Percentiles rank a stretch among this genome's conserved stretches.
Conservation (phyloP, 2,888 invertebrate species). For the Diloba caeruleocephala region DNA sequence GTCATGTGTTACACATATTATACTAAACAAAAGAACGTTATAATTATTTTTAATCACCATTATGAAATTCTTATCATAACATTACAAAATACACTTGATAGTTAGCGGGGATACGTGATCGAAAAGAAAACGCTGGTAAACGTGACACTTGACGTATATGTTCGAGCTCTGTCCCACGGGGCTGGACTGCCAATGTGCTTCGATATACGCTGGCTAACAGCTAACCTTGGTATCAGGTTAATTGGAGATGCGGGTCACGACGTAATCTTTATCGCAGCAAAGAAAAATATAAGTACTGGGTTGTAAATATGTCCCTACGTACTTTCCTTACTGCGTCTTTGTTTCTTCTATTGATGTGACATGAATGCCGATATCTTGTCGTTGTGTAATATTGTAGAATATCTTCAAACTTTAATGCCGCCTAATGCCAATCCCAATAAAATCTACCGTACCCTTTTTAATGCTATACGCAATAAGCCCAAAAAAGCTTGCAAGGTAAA, state of each 20-base stretch:
- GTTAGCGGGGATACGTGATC: constrained; percentile 43
- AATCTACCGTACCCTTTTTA: too few species aligned
- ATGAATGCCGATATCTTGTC: neutral
- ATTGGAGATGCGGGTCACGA: constrained; percentile 42
- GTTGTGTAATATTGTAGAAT: constrained; percentile 1
- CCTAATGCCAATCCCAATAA: too few species aligned
- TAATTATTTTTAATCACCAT: constrained; percentile 20
- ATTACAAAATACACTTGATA: constrained; percentile 52
- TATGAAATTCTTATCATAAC: constrained; percentile 43
- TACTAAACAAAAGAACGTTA: too few species aligned
- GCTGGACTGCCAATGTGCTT: constrained; percentile 21
- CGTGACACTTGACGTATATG: constrained; percentile 37
- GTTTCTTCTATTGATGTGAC: neutral
- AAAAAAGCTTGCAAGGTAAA: too few species aligned
- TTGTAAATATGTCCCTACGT: constrained; percentile 23
- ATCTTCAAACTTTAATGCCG: too few species aligned
- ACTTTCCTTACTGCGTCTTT: constrained; percentile 8
- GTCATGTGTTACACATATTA: too few species aligned
- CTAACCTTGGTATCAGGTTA: constrained; percentile 32
- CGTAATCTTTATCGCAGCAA: constrained; percentile 20
- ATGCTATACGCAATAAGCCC: too few species aligned
- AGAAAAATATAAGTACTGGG: constrained; percentile 26
- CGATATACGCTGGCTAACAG: constrained; percentile 8
- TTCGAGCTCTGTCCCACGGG: constrained; percentile 25
- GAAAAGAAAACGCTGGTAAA: constrained; percentile 23